A percentile compares a stretch with the other conserved stretches of the same genome.
phyloP scores from a whole-genome alignment of 2,113 vertebrate species.

The Gallinago paraguaiae region DNA sequence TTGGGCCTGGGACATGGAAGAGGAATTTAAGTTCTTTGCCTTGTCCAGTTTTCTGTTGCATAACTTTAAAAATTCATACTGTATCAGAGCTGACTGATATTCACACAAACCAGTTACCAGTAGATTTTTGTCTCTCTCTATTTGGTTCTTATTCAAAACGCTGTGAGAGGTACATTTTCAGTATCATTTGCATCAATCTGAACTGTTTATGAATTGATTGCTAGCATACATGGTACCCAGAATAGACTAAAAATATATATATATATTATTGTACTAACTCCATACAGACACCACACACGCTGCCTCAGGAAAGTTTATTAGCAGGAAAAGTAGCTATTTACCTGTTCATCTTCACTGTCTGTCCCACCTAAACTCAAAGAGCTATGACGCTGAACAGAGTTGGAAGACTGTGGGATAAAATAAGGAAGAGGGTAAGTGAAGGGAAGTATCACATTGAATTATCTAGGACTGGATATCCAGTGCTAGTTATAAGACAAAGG shows the following conservation, averaged over 20 bases:
- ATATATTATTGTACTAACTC: not conserved
- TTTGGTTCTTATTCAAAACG: not conserved
- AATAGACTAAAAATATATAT: not conserved
- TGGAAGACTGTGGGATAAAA: conserved; percentile 68
- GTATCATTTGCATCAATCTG: not conserved
- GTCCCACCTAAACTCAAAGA: conserved; percentile 82
- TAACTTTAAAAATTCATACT: not conserved
- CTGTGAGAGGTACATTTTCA: not conserved
- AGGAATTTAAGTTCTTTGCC: not conserved
- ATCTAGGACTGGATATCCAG: not conserved
- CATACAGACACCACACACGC: not conserved
- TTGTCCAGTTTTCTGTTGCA: not conserved
- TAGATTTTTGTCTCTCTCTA: not conserved
- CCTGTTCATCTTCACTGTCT: conserved; percentile 85
- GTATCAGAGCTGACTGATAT: not conserved
- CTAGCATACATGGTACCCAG: not conserved
- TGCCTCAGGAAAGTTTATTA: not conserved
- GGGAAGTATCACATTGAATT: not conserved
- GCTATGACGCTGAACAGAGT: conserved; percentile 74
- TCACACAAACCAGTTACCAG: not conserved
- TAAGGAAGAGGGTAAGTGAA: conserved; percentile 49
- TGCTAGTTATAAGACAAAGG: not conserved
- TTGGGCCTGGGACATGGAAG: not conserved
- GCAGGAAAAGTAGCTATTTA: conserved; percentile 67
- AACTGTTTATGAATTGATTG: not conserved